Evolutionary conservation across 2,797 vertebrate genomes (phyloP).

Genomic region (Pipistrellus pipistrellus): DNA sequence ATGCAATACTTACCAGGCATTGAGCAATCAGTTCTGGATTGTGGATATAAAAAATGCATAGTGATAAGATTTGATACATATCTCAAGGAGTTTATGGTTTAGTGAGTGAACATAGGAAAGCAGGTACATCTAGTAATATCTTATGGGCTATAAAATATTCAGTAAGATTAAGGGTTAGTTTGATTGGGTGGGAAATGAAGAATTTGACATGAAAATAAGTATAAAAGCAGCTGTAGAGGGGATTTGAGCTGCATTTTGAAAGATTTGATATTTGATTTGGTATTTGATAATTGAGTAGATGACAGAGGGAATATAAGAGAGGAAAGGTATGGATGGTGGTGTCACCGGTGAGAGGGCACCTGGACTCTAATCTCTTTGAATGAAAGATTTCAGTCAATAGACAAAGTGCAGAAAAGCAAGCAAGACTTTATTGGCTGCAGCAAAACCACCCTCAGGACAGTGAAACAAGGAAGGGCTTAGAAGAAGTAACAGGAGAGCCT

Average conservation of each 20-base stretch:
- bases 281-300: neutral
- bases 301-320: neutral
- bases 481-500: neutral
- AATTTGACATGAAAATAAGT: neutral
- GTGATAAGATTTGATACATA: neutral
- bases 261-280: neutral
- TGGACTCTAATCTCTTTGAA: neutral
- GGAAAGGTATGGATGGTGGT: neutral
- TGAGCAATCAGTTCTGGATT: neutral
- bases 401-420: neutral
- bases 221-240: neutral
- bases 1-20: neutral
- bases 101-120: neutral
- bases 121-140: neutral
- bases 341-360: neutral
- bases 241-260: neutral
- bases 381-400: neutral
- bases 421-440: neutral
- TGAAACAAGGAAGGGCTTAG: neutral
- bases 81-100: neutral
- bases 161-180: neutral
- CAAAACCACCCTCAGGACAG: neutral
- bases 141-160: neutral
- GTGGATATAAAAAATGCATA: neutral
- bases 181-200: neutral